A percentile compares a stretch with the other conserved stretches of the same genome.
Conservation (phyloP, 1,140 invertebrate genomes). For the Eueides isabella region DNA sequence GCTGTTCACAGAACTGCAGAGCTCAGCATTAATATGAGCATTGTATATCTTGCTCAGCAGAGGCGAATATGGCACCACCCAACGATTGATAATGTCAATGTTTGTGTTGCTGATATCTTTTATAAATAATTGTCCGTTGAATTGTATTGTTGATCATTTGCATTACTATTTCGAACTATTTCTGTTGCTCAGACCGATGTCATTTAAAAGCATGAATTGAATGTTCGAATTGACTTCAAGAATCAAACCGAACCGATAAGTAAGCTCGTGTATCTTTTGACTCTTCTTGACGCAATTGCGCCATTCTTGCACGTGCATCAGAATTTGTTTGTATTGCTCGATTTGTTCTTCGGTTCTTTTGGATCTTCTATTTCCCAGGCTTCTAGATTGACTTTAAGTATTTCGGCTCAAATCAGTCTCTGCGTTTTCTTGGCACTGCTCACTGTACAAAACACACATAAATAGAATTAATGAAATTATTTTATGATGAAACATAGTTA, state of each 20-base stretch:
- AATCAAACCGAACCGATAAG: constrained; percentile 37
- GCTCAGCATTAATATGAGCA: too few relatives aligned
- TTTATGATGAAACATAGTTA: constrained; percentile 26
- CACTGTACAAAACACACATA: constrained; percentile 29
- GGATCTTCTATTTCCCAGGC: constrained; percentile 30
- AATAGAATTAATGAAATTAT: constrained; percentile 28
- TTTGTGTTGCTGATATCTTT: too few relatives aligned
- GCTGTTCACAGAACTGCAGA: too few relatives aligned
- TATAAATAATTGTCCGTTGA: too few relatives aligned
- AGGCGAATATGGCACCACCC: too few relatives aligned
- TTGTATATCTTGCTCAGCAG: too few relatives aligned
- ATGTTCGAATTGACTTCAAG: constrained; percentile 41
- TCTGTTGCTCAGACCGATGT: constrained; percentile 42
- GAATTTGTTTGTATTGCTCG: constrained; percentile 40
- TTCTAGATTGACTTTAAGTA: constrained; percentile 32
- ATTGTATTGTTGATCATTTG: constrained; percentile 13
- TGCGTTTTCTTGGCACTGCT: constrained; percentile 30
- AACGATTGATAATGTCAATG: too few relatives aligned
- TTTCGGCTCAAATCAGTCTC: constrained; percentile 29
- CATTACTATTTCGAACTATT: constrained; percentile 35
- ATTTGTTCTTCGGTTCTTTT: constrained; percentile 35
- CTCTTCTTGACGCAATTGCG: constrained; percentile 33
- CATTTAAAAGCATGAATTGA: constrained; percentile 41
- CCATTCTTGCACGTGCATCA: constrained; percentile 36
- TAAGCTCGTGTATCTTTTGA: constrained; percentile 36